Percentiles rank a stretch among this genome's conserved stretches.
phyloP scores from a whole-genome alignment of 2,113 vertebrate species.

The Paradoxurus hermaphroditus region DNA sequence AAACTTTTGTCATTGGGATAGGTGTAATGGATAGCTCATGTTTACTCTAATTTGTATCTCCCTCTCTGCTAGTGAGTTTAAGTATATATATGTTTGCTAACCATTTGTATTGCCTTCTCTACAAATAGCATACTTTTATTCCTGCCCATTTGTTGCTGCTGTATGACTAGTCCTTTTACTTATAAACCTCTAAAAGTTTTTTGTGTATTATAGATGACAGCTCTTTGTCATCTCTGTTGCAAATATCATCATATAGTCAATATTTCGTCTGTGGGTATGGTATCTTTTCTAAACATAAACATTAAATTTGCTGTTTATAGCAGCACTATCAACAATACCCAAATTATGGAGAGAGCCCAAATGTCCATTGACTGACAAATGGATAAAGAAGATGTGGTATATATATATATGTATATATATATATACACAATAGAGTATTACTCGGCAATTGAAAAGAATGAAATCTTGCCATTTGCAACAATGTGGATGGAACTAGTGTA shows the following conservation, averaged over 20 bases:
- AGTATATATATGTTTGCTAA: not conserved
- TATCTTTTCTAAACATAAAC: not conserved
- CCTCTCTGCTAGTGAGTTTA: not conserved
- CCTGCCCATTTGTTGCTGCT: not conserved
- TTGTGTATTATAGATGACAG: not conserved
- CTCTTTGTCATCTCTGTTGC: not conserved
- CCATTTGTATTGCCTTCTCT: not conserved
- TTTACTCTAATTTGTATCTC: not conserved
- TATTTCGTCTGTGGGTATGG: not conserved
- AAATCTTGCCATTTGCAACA: no score
- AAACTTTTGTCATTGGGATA: not conserved
- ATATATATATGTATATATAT: no score
- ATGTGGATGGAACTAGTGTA: no score
- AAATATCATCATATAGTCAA: constrained; percentile 26
- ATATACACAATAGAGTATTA: no score
- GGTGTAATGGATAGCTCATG: not conserved
- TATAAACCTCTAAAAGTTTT: not conserved
- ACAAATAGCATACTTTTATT: not conserved
- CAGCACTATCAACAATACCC: no score
- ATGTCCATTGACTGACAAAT: no score
- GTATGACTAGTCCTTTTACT: not conserved
- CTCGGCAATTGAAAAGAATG: no score
- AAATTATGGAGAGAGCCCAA: no score
- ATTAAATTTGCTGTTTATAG: not conserved
- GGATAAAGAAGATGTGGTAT: no score